These are phyloP conservation scores for Porites lobata DNA, from an alignment of 92 coral and sea anemone species.

Conservation along the genomic window DNA sequence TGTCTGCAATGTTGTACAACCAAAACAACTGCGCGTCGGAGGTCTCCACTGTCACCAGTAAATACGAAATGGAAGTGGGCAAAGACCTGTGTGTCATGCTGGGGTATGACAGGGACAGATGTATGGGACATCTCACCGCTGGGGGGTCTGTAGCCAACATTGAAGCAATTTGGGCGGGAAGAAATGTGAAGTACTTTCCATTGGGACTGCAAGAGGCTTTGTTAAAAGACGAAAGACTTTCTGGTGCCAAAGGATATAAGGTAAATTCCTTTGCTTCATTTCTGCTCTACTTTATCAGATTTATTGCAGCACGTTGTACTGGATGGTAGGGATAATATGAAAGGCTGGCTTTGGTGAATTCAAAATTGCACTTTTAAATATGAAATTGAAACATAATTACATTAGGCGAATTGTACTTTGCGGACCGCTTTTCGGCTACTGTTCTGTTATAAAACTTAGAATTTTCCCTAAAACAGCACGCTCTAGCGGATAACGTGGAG, in stretches of 20 bases:
- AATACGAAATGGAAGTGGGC: slow-evolving; percentile 81
- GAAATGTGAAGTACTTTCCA: slow-evolving; percentile 89
- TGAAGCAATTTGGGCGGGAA: slow-evolving; percentile 93
- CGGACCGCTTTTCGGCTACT: too few species aligned
- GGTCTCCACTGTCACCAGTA: slow-evolving; percentile 79
- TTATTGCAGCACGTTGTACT: too few species aligned
- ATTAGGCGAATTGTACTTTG: too few species aligned
- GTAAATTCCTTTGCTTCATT: background rate
- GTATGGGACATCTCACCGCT: slow-evolving; percentile 75
- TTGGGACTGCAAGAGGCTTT: slow-evolving; percentile 83
- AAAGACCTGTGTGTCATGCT: slow-evolving; percentile 86
- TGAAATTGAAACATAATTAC: too few species aligned
- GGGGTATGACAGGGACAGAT: slow-evolving; percentile 81
- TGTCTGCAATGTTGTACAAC: slow-evolving; percentile 82
- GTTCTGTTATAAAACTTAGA: too few species aligned
- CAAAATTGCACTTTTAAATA: too few species aligned
- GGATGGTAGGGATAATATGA: too few species aligned
- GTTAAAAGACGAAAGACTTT: slow-evolving; percentile 65
- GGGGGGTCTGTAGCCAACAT: slow-evolving; percentile 94
- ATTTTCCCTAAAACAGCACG: too few species aligned
- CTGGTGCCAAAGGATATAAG: slow-evolving; percentile 63
- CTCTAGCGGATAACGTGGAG: too few species aligned
- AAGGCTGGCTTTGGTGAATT: too few species aligned
- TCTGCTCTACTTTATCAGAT: too few species aligned
- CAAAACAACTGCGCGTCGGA: slow-evolving; percentile 90